Conservation (phyloP, 1,140 invertebrate genomes). For the Araneus ventricosus region DNA sequence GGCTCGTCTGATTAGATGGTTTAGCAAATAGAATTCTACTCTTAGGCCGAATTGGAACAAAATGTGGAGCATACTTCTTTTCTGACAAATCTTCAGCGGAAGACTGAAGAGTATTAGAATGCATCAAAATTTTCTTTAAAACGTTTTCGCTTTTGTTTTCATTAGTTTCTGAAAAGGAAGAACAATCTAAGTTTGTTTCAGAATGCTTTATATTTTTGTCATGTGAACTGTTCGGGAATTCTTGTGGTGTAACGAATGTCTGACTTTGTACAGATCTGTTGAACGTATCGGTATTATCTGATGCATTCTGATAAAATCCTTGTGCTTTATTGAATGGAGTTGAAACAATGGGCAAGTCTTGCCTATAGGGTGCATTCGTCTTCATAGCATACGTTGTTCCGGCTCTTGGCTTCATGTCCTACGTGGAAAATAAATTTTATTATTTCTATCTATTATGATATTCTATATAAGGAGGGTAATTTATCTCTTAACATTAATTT, state of each 20-base stretch:
- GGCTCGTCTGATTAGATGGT: neutral
- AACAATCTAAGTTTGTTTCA: neutral
- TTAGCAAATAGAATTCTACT: neutral
- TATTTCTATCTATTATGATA: no score
- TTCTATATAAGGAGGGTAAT: no score
- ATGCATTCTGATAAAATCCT: neutral
- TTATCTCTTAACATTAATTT: no score
- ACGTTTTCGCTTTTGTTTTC: neutral
- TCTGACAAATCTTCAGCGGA: neutral
- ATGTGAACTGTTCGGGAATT: neutral
- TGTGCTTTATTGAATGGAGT: neutral
- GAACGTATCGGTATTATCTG: neutral
- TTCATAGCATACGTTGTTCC: slow-evolving; percentile 58
- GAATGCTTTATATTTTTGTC: neutral
- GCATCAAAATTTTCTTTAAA: neutral
- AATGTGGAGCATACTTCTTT: neutral
- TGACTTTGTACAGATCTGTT: neutral
- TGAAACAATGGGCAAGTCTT: neutral
- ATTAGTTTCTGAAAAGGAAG: neutral
- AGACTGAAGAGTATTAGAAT: neutral
- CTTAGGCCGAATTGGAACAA: neutral
- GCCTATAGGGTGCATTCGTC: slow-evolving; percentile 21
- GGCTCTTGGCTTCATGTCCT: slow-evolving; percentile 56
- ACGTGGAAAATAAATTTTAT: neutral
- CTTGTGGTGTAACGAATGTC: neutral